Evolutionary conservation across 1,140 invertebrate genomes (phyloP).

Genomic region (Coptotermes formosanus): DNA sequence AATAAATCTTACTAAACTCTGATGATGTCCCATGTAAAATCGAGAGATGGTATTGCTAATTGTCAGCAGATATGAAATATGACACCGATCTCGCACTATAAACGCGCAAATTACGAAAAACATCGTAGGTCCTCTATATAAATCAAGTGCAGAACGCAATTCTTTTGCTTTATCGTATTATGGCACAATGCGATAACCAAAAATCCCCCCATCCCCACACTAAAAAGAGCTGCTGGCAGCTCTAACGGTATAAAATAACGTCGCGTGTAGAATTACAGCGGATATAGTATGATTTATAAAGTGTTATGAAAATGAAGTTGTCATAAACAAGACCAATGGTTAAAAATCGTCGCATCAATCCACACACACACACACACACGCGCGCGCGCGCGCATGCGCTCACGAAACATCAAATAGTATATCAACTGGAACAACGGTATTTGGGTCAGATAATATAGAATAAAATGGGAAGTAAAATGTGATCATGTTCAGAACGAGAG

Average conservation of each 20-base stretch:
- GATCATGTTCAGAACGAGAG: neutral
- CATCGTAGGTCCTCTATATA: neutral
- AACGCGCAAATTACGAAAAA: neutral
- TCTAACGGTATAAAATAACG: neutral
- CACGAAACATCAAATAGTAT: neutral
- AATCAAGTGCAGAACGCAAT: neutral
- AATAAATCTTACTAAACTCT: too few relatives aligned
- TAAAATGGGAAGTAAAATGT: neutral
- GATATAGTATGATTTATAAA: conserved; percentile 2
- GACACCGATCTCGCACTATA: neutral
- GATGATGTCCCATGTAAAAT: too few relatives aligned
- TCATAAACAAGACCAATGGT: neutral
- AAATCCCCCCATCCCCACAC: neutral
- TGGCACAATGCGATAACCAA: neutral
- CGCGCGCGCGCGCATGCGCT: too few relatives aligned
- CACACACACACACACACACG: neutral
- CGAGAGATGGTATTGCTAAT: too few relatives aligned
- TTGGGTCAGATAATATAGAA: neutral
- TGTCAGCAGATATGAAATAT: too few relatives aligned
- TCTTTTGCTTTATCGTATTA: neutral
- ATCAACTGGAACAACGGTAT: neutral
- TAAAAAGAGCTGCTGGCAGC: neutral
- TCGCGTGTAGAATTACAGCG: neutral
- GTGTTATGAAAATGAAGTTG: neutral
- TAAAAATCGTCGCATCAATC: neutral